Base-by-base conservation (phyloP, 2,113 vertebrate species). In the Spea bombifrons region DNA sequence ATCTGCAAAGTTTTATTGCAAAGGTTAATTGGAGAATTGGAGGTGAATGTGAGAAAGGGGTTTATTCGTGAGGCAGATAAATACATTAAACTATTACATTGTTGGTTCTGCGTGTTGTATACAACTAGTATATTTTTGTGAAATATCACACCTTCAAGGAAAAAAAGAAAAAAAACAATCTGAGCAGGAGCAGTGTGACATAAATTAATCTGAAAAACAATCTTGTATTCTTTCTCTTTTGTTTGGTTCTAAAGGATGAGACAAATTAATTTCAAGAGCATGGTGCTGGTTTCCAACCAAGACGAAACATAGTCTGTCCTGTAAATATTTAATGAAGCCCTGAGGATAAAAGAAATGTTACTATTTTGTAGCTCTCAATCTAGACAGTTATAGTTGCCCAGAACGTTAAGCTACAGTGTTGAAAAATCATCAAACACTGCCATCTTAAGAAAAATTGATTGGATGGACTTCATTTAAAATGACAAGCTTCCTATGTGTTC, bases 241-340 rank as follows among this genome's bases (percentile, higher is more conserved):
- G 7, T 75, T 66, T 13, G 44, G 45, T 76, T 68, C 45, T 68
- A n/a, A 68, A 52, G n/a, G 49, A 76, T 13, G 53, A 53, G 49
- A 69, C 75, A 76, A 76, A 69, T 69, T 15, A 61, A 13, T 69
- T 76, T 76, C 45, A 43, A 48, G 7, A 47, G 75, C 66, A 76
- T 57, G 44, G 46, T 69, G 65, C 48, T 66, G 64, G 64, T 43
- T 61, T 69, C 52, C 66, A 76, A 76, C 65, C 52, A 75, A 69
- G 50, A 76, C 15, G 46, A 69, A 69, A 48, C 66, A 76, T 48
- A 59, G 75, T 9, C 52, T 69, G 45, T 30, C 69, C 75, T 69
- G 53, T 76, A 76, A 69, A 76, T 76, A 69, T 69, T 76, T 76
- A 48, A 76, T 76, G 66, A 76, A 69, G 66, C 52, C 66, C 53